Conservation (phyloP, 2,797 vertebrate genomes). For the Myotis pilosus region DNA sequence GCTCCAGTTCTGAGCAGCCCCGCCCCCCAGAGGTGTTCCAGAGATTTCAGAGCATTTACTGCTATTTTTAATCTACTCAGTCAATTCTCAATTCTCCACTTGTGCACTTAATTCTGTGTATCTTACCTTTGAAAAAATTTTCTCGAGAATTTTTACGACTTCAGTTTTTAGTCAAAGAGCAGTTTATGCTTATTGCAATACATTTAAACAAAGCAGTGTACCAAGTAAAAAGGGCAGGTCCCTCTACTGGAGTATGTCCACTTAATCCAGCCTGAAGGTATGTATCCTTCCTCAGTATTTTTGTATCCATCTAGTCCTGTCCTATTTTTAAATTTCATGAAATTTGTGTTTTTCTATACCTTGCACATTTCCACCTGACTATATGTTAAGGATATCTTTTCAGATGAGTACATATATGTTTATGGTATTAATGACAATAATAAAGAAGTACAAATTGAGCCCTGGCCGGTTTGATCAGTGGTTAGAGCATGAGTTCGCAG, state of each 20-base stretch:
- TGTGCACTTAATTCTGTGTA: neutral
- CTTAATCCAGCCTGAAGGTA: neutral
- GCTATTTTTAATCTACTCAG: neutral
- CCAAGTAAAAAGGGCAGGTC: neutral
- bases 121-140: neutral
- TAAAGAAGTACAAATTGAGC: too few species aligned
- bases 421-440: neutral
- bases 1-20: constrained; percentile 10
- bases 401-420: neutral
- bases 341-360: neutral
- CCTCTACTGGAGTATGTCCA: neutral
- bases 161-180: neutral
- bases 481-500: too few species aligned
- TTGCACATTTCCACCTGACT: neutral
- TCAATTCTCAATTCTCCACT: neutral
- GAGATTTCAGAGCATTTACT: neutral
- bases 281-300: neutral
- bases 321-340: neutral
- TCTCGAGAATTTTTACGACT: neutral
- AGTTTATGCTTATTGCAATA: neutral
- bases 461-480: too few species aligned
- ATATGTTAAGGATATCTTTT: neutral
- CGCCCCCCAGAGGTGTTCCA: neutral
- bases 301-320: neutral
- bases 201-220: neutral